Conservation (phyloP, 2,888 invertebrate genomes). For the Tinea trinotella region DNA sequence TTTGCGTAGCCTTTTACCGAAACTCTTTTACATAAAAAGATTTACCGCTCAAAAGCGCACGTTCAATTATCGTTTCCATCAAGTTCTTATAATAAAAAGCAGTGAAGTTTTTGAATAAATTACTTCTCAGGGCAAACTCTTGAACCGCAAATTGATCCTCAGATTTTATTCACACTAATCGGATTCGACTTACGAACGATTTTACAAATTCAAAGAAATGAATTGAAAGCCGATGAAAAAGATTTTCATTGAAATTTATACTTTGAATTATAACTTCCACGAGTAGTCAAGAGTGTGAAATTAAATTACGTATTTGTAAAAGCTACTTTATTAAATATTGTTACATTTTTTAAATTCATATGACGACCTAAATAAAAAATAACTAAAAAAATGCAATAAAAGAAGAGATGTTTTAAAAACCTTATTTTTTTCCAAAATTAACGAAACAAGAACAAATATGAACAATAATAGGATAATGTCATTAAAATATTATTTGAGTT, state of each 20-base stretch:
- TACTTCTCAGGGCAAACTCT: slow-evolving; percentile 31
- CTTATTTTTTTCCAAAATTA: background rate
- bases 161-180: slow-evolving; percentile 46
- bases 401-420: background rate
- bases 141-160: slow-evolving; percentile 35
- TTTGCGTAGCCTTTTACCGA: slow-evolving; percentile 13
- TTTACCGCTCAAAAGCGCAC: slow-evolving; percentile 20
- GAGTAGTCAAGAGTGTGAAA: background rate
- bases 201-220: slow-evolving; percentile 42
- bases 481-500: slow-evolving; percentile 16
- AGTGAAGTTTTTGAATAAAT: slow-evolving; percentile 42
- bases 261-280: slow-evolving; percentile 24
- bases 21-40: slow-evolving; percentile 5
- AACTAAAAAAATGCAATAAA: background rate
- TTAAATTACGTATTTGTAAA: background rate
- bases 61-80: slow-evolving; percentile 23
- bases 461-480: slow-evolving; percentile 5
- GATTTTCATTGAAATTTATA: slow-evolving; percentile 41
- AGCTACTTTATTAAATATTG: too few species aligned
- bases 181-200: slow-evolving; percentile 37
- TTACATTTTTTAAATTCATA: too few species aligned
- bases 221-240: slow-evolving; percentile 31
- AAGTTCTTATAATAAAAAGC: slow-evolving; percentile 25
- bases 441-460: background rate
- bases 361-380: too few species aligned